These are phyloP conservation scores for Phania funesta DNA, from an alignment of 2,888 invertebrate species.

Conservation along the genomic window DNA sequence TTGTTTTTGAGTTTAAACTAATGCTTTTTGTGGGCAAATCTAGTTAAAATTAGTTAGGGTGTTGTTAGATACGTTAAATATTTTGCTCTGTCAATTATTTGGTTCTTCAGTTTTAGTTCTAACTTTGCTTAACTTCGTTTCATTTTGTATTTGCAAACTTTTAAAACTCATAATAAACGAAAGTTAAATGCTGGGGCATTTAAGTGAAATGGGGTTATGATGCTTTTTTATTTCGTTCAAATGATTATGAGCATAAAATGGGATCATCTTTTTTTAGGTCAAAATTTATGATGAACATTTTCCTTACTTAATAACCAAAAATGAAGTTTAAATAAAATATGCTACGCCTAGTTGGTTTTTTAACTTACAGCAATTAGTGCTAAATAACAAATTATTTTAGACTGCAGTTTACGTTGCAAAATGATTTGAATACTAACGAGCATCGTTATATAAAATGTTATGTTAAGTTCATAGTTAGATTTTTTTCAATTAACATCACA, in stretches of 20 bases:
- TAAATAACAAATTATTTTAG: not conserved
- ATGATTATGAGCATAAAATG: not conserved
- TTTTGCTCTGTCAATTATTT: too few species aligned
- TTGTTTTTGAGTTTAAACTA: not conserved
- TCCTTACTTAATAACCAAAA: too few species aligned
- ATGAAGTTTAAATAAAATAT: too few species aligned
- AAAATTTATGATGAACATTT: slow-evolving; percentile 10
- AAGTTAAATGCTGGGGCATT: not conserved
- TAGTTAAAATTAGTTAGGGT: not conserved
- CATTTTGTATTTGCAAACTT: not conserved
- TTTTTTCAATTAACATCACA: too few species aligned
- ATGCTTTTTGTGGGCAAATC: not conserved
- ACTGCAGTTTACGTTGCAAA: not conserved
- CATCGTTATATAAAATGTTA: not conserved
- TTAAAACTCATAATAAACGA: not conserved
- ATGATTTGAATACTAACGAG: not conserved
- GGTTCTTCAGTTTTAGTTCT: not conserved
- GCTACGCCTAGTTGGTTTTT: too few species aligned
- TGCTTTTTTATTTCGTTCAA: not conserved
- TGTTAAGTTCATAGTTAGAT: too few species aligned
- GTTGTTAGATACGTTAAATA: slow-evolving; percentile 12
- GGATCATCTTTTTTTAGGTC: slow-evolving; percentile 26
- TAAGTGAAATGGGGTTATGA: not conserved
- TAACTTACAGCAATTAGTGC: not conserved
- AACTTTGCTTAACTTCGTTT: not conserved